Evolutionary conservation across 2,113 vertebrate genomes (phyloP).

Genomic region (Crotalus tigris): DNA sequence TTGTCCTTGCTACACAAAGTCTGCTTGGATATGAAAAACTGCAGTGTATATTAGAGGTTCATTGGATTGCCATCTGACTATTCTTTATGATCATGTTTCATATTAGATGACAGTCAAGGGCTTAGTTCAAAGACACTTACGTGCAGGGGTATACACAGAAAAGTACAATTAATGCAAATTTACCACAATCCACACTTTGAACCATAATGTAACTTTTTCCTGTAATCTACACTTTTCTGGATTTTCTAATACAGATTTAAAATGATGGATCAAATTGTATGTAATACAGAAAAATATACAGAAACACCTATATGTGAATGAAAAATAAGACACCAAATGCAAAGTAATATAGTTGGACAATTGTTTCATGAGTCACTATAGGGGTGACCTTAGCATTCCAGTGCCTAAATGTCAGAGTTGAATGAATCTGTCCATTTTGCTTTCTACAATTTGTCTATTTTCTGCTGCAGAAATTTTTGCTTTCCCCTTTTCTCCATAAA

Average conservation of each 20-base stretch:
- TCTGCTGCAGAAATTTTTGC: neutral
- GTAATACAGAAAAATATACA: neutral
- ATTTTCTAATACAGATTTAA: neutral
- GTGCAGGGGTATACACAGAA: neutral
- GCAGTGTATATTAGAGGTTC: neutral
- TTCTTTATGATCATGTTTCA: constrained; percentile 6
- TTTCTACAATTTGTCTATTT: neutral
- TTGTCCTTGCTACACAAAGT: constrained; percentile 42
- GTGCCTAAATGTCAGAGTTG: neutral
- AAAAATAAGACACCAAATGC: neutral
- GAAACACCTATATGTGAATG: neutral
- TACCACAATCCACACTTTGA: neutral
- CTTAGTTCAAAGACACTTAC: neutral
- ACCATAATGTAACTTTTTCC: neutral
- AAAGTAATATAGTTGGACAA: neutral
- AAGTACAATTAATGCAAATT: neutral
- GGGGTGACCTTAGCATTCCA: neutral
- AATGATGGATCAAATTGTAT: neutral
- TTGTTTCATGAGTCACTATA: neutral
- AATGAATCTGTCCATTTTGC: neutral
- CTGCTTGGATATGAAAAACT: constrained; percentile 34
- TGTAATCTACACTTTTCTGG: neutral
- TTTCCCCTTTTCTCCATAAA: neutral
- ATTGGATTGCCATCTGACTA: constrained; percentile 14
- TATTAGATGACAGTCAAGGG: neutral